Evolutionary conservation across 2,888 invertebrate genomes (phyloP), one percentile per base, ranked within the genome.

Genomic region (Caenorhabditis drosophilae): DNA sequence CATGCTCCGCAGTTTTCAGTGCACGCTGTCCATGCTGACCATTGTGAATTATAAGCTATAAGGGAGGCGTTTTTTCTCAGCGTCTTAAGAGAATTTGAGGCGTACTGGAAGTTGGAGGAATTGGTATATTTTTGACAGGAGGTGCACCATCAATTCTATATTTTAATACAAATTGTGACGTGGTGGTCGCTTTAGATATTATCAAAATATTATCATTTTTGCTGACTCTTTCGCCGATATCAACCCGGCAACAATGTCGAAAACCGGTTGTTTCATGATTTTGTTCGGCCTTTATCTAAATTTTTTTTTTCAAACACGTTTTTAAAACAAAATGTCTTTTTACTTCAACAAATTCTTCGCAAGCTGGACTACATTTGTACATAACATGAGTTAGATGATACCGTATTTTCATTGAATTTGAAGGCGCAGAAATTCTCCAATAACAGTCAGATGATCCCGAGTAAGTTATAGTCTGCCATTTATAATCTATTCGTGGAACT

Each of bases 1-100:
- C 76, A 77, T 7, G 71, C 52, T n/a, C 76, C 76, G 59, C 76
- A 77, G 9, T 60, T 57, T 54, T 75, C 76, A 20, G 71, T 67
- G 38, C 76, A 77, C 4, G 54, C 51, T 15, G 70, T 60, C 76
- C 76, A 77, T 2, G 49, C 63, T 4, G 72, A 72, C 76, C 76
- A 77, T n/a, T 31, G 27, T 20, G 50, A 34, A 0, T 71, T 60
- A 55, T 59, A 76, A 25, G 45, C 54, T 25, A 9, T 11, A 56
- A 38, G 4, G 4, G 20, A 48, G 12, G 11, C 4, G 9, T 41
- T n/a, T 38, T 51, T 51, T 51, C 56, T 51, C 0, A 47, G 42
- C 1, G 46, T 16, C 42, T 54, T 47, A 27, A 38, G 57, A 9
- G 38, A 48, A 2, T 40, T 25, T 2, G 54, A 38, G n/a, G 44